Base-by-base conservation (phyloP, 2,888 invertebrate species). In the Cataglyphis livida region DNA sequence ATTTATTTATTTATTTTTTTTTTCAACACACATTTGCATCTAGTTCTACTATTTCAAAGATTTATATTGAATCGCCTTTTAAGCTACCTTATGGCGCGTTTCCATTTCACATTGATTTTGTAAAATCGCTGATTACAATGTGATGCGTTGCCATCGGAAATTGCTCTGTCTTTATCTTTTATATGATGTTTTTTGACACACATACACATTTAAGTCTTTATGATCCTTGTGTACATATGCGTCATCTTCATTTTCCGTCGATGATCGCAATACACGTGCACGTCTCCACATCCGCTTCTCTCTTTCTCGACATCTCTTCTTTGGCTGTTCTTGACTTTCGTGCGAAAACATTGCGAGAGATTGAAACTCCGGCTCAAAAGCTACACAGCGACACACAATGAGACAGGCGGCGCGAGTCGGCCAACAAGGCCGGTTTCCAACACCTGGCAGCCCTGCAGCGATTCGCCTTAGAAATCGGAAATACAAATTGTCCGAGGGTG, bases 401-500 rank as follows among this genome's bases (percentile, higher is more conserved):
- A 87, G 86, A 76, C 74, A 78, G 78, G 82, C 81, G 68, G 71
- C 84, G 82, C 44, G 81, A 82, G 76, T 64, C 85, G 21, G 84
- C 81, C 62, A 81, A 78, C 78, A 41, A 74, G 75, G 74, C 84
- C 81, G 82, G 85, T 85, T 89, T 85, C 89, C 88, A 83, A 74
- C 90, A 91, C 85, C 90, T 90, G 91, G 91, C 84, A 65, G 81
- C 83, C 86, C 83, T 51, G 90, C 54, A 84, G 85, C 87, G 85
- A 79, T 83, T 81, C 83, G 79, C 84, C 83, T 85, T 88, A 91
- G 90, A 91, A 92, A 91, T 91, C 88, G 90, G 88, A 89, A 90
- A 91, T 92, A 93, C 92, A 93, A 93, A 93, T 92, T 93, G 92
- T 91, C 89, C 85, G 73, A 62, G 64, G 81, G 71, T 66, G 76